Evolutionary conservation across 2,797 vertebrate genomes (phyloP).

Genomic region (Anabas testudineus): DNA sequence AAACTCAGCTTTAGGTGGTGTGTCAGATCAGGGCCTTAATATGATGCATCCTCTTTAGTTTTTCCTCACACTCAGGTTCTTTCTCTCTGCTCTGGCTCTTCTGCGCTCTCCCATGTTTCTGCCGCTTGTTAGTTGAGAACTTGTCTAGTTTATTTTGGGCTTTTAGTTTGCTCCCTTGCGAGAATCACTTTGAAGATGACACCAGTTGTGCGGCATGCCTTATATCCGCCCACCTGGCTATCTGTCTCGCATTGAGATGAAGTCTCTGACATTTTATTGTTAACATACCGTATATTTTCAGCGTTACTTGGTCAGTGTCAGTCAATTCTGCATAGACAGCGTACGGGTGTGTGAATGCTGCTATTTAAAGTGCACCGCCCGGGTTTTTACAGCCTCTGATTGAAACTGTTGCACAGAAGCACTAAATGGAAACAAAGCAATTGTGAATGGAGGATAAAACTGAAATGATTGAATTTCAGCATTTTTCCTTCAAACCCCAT

Average conservation of each 20-base stretch:
- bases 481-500: slow-evolving; percentile 56
- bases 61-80: slow-evolving; percentile 1
- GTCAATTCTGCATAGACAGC: slow-evolving; percentile 5
- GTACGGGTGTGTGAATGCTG: slow-evolving; percentile 15
- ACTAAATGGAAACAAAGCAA: slow-evolving; percentile 60
- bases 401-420: slow-evolving; percentile 49
- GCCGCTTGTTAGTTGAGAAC: slow-evolving; percentile 25
- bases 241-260: slow-evolving; percentile 8
- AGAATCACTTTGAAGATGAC: slow-evolving; percentile 36
- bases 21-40: slow-evolving; percentile 32
- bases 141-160: slow-evolving; percentile 45
- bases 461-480: slow-evolving; percentile 67
- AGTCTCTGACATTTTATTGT: slow-evolving; percentile 31
- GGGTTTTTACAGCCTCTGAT: slow-evolving; percentile 46
- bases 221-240: slow-evolving; percentile 26
- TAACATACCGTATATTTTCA: slow-evolving; percentile 9
- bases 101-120: slow-evolving; percentile 12
- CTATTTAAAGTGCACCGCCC: background rate
- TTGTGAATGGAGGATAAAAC: slow-evolving; percentile 59
- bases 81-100: slow-evolving; percentile 15
- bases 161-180: slow-evolving; percentile 17
- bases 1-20: background rate
- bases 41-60: background rate
- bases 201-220: slow-evolving; percentile 15
- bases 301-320: slow-evolving; percentile 8